phyloP scores from a whole-genome alignment of 35 echinoderm and acorn worm species.

The Acanthaster planci region DNA sequence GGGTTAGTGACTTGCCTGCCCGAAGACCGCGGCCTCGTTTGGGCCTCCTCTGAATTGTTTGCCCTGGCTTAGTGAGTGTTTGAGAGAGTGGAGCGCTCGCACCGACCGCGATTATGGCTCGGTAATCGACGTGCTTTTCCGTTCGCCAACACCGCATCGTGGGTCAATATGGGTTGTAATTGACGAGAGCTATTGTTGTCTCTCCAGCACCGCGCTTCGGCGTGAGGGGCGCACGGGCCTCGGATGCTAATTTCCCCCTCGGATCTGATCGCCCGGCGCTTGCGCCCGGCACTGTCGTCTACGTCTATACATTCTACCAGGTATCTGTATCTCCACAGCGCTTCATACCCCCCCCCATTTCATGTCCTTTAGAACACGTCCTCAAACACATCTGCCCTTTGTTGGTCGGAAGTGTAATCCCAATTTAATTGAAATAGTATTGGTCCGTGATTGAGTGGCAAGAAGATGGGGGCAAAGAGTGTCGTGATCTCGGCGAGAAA shows the following conservation, averaged over 20 bases:
- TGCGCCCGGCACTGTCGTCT: not conserved
- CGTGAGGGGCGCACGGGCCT: conserved; percentile 19
- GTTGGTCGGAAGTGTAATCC: conserved; percentile 27
- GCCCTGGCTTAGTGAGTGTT: conserved; percentile 8
- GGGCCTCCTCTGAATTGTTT: conserved; percentile 17
- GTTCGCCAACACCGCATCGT: conserved; percentile 10
- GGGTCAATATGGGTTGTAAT: conserved; percentile 22
- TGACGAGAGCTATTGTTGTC: conserved; percentile 14
- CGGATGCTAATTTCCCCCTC: conserved; percentile 15
- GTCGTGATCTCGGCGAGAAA: not conserved
- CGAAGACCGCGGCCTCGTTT: not conserved
- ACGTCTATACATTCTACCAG: too few relatives aligned
- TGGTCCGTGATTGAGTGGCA: conserved; percentile 16
- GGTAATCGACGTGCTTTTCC: conserved; percentile 28
- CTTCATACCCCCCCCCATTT: not conserved
- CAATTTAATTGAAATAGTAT: conserved; percentile 32
- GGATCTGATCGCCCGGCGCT: not conserved
- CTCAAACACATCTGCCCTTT: conserved; percentile 33
- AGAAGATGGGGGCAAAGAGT: not conserved
- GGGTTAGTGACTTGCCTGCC: not conserved
- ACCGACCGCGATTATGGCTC: conserved; percentile 6
- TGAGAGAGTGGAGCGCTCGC: conserved; percentile 11
- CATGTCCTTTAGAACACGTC: conserved; percentile 21
- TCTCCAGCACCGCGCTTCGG: not conserved
- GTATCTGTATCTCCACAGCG: too few relatives aligned